phyloP scores from a whole-genome alignment of 1,140 invertebrate species.

The Brachionus paranguensis region DNA sequence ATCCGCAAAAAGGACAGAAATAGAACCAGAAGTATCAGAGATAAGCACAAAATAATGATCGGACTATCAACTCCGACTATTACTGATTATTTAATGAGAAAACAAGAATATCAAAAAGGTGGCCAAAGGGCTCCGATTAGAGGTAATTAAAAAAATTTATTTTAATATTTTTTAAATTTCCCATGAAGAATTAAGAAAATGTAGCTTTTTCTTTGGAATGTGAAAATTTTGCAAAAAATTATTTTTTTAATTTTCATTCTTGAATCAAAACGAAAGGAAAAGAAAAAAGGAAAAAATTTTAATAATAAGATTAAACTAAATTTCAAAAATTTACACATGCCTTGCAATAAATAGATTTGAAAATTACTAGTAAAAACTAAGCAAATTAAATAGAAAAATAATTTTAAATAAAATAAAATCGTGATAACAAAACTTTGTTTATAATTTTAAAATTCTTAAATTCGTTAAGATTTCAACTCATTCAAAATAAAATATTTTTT shows the following conservation, averaged over 20 bases:
- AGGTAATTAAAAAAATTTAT: not conserved
- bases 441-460: too few species aligned
- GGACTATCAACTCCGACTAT: not conserved
- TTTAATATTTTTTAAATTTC: not conserved
- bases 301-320: not conserved
- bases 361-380: too few species aligned
- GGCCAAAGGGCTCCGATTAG: conserved; percentile 32
- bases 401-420: too few species aligned
- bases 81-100: not conserved
- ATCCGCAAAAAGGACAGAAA: conserved; percentile 8
- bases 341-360: too few species aligned
- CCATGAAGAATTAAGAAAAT: not conserved
- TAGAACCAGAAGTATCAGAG: conserved; percentile 36
- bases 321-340: not conserved
- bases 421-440: too few species aligned
- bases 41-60: not conserved
- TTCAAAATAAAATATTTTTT: too few species aligned
- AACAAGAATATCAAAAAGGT: conserved; percentile 29
- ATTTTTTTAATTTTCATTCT: not conserved
- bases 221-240: too few species aligned
- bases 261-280: too few species aligned
- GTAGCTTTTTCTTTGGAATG: too few species aligned
- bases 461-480: too few species aligned
- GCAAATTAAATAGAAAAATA: too few species aligned
- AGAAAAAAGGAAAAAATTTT: too few species aligned